Evolutionary conservation across 2,113 vertebrate genomes (phyloP), one percentile per base, ranked within the genome.

Genomic region (Rhinoptilus africanus): DNA sequence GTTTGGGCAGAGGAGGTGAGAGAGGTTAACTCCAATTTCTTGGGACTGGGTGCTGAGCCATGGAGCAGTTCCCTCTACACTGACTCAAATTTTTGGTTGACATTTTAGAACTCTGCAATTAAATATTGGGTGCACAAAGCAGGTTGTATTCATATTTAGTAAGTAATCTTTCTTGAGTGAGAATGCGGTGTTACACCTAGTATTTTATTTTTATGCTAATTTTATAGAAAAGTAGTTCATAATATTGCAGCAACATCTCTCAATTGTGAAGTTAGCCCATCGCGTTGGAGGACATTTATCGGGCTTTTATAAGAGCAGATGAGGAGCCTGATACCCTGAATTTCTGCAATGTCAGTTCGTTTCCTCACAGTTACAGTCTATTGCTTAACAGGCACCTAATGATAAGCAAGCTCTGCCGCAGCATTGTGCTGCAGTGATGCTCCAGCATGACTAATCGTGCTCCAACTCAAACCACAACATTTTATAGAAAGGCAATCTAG

Each of bases 281-380:
- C 3, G 4, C 0, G 0, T 4, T 35, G 32, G 47, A 34, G 47
- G 56, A 45, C 0, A 0, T 37, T 85, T 39, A 51, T 39, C 30
- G 45, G n/a, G 17, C 22, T 88, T 84, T 50, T 48, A 6, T 8
- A n/a, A 41, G 21, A 6, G 4, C 41, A 50, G 37, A 13, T 47
- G 22, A 27, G 39, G 43, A 76, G n/a, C 74, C 41, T 30, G 45
- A 16, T 71, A 12, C 5, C 26, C 9, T 3, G 5, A 22, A 59
- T 63, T 72, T 51, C 57, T 90, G 51, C 17, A 43, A 0, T 26
- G 43, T 54, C 43, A 5, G 12, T 67, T 75, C 1, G 1, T 95
- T 81, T 71, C 41, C n/a, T 90, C 30, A 32, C 28, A 12, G 4
- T 51, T 77, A 4, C 24, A 14, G 21, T 47, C 39, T 69, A 0